Percentiles rank a stretch among this genome's conserved stretches.
These are phyloP conservation scores for Macrophya annulata DNA, from an alignment of 2,888 invertebrate genomes.

Conservation along the genomic window DNA sequence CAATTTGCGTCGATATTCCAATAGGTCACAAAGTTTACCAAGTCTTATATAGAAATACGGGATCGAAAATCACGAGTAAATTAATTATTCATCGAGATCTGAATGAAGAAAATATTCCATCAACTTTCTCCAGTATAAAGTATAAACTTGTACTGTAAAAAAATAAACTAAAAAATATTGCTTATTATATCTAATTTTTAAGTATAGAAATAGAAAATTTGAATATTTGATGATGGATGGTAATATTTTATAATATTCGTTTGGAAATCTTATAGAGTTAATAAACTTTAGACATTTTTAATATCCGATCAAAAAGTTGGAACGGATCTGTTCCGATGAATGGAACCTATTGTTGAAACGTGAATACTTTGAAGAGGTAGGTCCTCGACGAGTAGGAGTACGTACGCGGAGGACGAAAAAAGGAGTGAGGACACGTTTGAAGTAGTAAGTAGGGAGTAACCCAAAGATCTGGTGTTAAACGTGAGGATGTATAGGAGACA, in stretches of 20 bases:
- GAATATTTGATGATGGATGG: not conserved
- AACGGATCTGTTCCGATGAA: slow-evolving; percentile 21
- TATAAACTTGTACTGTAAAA: not conserved
- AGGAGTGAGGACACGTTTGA: slow-evolving; percentile 26
- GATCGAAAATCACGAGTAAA: not conserved
- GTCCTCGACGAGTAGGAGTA: slow-evolving; percentile 23
- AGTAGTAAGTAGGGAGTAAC: slow-evolving; percentile 28
- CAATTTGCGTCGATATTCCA: slow-evolving; percentile 27
- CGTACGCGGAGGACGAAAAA: not conserved
- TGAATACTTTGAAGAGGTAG: slow-evolving; percentile 35
- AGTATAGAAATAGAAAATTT: not conserved
- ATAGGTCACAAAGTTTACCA: slow-evolving; percentile 12
- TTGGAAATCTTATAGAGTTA: not conserved
- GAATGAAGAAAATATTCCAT: not conserved
- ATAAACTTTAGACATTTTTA: not conserved
- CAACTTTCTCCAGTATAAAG: not conserved
- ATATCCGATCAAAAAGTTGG: slow-evolving; percentile 3
- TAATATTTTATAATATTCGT: not conserved
- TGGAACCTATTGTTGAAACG: slow-evolving; percentile 28
- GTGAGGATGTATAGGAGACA: not conserved
- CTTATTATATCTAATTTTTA: too few relatives aligned
- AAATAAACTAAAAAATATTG: not conserved
- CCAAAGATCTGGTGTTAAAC: slow-evolving; percentile 42
- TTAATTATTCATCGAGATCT: not conserved
- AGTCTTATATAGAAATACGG: not conserved